Base-by-base conservation (phyloP, 2,797 vertebrate genomes). In the Centroberyx gerrardi region DNA sequence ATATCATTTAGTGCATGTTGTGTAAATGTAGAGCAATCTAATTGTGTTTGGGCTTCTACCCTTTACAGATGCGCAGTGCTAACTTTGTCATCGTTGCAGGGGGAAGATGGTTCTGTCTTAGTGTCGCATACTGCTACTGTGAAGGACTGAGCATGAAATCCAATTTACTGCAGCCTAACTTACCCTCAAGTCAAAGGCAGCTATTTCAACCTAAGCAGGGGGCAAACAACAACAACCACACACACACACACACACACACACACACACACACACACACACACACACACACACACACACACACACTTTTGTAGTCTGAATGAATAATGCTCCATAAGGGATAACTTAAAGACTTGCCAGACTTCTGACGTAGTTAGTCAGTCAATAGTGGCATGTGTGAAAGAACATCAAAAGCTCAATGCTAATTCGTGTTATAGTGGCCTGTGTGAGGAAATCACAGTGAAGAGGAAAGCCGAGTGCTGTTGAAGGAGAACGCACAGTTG, bases 141-240 rank as follows among this genome's bases (percentile, higher is more conserved):
- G 87, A 92, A 91, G 88, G 89, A 86, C 90, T 80, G 85, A 87
- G 87, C 91, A 80, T 90, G 88, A 92, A 92, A 93, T 92, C 89
- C 87, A 91, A 88, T 94, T 93, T 93, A 90, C 90, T 89, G 89
- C 87, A 87, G 89, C 88, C 85, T 85, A 77, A 87, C 91, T 92
- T 85, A 89, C 84, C 90, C 92, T 86, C 81, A 78, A 91, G 89
- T 92, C 86, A 91, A 86, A 90, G 78, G 85, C 82, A 80, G 87
- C 81, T 82, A 81, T 88, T 89, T 86, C 80, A 86, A 86, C 88
- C 84, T 46, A 82, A 75, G 87, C 68, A 18, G 72, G 78, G 81
- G 72, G 86, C 72, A 76, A 31, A 70, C 55, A 2, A 77, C 56
- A 46, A 70, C 31, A 77, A 62, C n/a, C n/a, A n/a, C n/a, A 62